Conservation (phyloP, 2,113 vertebrate species). For the Rhea pennata region DNA sequence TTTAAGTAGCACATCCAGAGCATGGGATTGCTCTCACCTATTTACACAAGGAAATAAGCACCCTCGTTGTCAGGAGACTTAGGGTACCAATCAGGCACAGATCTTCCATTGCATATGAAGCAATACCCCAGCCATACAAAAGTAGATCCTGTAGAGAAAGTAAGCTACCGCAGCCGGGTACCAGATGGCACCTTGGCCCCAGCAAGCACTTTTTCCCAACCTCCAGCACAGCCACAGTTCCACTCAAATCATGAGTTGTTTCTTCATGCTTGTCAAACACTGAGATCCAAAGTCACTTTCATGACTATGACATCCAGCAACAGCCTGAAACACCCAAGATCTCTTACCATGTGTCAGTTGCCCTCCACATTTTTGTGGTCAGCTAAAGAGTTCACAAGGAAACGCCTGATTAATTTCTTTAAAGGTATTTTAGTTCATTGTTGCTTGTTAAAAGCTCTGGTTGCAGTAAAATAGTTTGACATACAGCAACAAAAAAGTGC, state of each 20-base stretch:
- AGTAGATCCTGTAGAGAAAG: background rate
- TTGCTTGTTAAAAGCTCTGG: slow-evolving; percentile 69
- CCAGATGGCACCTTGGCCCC: background rate
- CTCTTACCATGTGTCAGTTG: slow-evolving; percentile 27
- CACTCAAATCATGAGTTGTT: background rate
- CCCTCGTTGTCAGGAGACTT: background rate
- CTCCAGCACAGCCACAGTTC: background rate
- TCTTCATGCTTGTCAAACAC: background rate
- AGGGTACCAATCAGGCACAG: background rate
- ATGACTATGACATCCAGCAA: background rate
- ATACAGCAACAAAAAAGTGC: slow-evolving; percentile 68
- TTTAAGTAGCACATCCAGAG: background rate
- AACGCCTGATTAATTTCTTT: slow-evolving; percentile 65
- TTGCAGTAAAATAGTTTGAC: slow-evolving; percentile 61
- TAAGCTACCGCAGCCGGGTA: background rate
- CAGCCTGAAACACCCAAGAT: background rate
- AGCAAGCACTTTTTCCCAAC: background rate
- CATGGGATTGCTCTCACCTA: background rate
- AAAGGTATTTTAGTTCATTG: slow-evolving; percentile 73
- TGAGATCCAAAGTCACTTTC: background rate
- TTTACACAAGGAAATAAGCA: background rate
- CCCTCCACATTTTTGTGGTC: slow-evolving; percentile 18
- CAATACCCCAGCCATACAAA: background rate
- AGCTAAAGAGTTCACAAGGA: slow-evolving; percentile 49
- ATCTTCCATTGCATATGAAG: background rate